Percentiles rank a stretch among this genome's conserved stretches.
Conservation (phyloP, 2,888 invertebrate species). For the Blomia tropicalis region DNA sequence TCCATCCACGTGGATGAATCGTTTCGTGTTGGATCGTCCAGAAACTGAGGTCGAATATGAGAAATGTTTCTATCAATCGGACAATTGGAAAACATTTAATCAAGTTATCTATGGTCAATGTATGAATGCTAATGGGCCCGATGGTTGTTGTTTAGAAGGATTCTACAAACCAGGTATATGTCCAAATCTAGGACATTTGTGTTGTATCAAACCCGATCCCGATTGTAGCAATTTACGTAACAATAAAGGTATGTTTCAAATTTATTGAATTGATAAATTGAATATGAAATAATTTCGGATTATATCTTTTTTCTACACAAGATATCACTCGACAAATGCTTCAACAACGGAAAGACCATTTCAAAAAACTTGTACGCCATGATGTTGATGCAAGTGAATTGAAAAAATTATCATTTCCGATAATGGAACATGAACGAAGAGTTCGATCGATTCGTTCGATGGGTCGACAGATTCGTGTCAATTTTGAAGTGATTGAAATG, state of each 20-base stretch:
- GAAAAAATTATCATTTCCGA: background rate
- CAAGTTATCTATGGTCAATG: background rate
- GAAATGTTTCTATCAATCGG: background rate
- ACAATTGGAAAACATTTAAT: background rate
- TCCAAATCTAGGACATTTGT: slow-evolving; percentile 2
- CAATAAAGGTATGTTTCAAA: slow-evolving; percentile 10
- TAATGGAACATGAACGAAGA: background rate
- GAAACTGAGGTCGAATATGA: background rate
- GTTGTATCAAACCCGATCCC: slow-evolving; percentile 11
- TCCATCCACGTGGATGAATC: too few relatives aligned
- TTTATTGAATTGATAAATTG: background rate
- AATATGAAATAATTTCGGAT: too few relatives aligned
- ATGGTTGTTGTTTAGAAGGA: slow-evolving; percentile 13
- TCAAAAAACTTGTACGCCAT: background rate
- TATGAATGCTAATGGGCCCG: slow-evolving; percentile 3
- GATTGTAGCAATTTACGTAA: background rate
- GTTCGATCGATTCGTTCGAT: background rate
- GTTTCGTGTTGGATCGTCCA: background rate
- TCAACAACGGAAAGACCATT: background rate
- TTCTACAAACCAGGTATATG: slow-evolving; percentile 16
- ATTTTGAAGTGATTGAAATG: slow-evolving; percentile 24
- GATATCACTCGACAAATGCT: background rate
- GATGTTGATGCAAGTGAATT: background rate
- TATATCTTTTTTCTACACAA: too few relatives aligned
- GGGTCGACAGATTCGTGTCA: slow-evolving; percentile 6